These are phyloP conservation scores for Adrianichthys oophorus DNA, from an alignment of 2,797 vertebrate species.

Conservation along the genomic window DNA sequence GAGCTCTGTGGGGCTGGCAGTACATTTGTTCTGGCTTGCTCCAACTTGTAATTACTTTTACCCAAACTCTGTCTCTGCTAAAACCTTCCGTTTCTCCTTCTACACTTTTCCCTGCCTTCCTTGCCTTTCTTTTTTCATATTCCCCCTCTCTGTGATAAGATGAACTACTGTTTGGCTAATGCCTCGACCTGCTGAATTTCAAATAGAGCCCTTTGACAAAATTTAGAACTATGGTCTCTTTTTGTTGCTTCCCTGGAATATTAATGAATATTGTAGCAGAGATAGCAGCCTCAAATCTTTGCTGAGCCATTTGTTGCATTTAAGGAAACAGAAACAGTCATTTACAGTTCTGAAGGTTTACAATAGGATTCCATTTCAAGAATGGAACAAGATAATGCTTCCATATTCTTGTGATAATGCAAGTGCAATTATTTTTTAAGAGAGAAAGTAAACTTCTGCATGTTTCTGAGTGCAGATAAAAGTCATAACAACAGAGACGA, in stretches of 20 bases:
- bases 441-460: background rate
- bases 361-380: background rate
- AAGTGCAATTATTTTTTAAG: too few species aligned
- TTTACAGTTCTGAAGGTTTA: background rate
- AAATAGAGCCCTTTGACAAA: constrained; percentile 65
- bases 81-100: constrained; percentile 43
- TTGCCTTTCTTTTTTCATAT: constrained; percentile 26
- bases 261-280: constrained; percentile 57
- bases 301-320: constrained; percentile 22
- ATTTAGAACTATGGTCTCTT: constrained; percentile 43
- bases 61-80: constrained; percentile 4
- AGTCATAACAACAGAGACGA: background rate
- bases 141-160: constrained; percentile 64
- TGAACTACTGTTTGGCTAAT: constrained; percentile 59
- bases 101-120: constrained; percentile 9
- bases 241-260: constrained; percentile 63
- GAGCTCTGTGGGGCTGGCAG: constrained; percentile 12
- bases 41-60: constrained; percentile 5
- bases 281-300: constrained; percentile 26
- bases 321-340: background rate
- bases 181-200: constrained; percentile 70
- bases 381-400: background rate
- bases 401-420: background rate
- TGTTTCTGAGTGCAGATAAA: background rate
- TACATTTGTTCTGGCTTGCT: constrained; percentile 45